Evolutionary conservation across 2,797 vertebrate species (phyloP), one percentile per base, ranked within the genome.

Genomic region (Coregonus sp.): DNA sequence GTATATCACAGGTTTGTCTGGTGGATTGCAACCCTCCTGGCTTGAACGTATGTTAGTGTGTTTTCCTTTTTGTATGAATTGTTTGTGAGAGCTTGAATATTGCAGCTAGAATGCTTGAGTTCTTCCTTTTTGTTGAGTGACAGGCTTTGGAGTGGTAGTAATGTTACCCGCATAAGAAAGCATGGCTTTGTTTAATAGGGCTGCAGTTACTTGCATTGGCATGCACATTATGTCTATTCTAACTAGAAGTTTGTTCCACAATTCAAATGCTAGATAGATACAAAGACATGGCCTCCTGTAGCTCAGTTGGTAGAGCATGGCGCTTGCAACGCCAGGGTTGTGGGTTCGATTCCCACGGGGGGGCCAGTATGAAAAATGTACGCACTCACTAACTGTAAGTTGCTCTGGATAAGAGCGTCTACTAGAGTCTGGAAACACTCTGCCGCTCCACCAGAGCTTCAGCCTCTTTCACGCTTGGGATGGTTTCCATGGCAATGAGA

Each of bases 31-130:
- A n/a, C 80, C 76, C 74, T 77, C 20, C 76, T 20, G 77, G 75
- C 77, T 80, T 85, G 82, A 90, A 89, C 90, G 86, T 86, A 86
- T 84, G 78, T 82, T 69, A 65, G 61, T 80, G 70, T 81, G 67
- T 72, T 85, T 81, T 29, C 72, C n/a, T 63, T 77, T 76, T 54
- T 25, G 67, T 84, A 70, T 40, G 61, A 54, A 52, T 47, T 29
- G 40, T 73, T 61, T 63, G 63, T 31, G 63, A 20, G 0, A 11
- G 59, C n/a, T 70, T 77, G 40, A 77, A 16, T 67, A 75, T 75
- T 77, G n/a, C 51, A 47, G 7, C 7, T 75, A 12, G 67, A 74
- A 15, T 77, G 29, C 0, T 75, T 72, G 51, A 56, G 25, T 5
- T 29, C 1, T 16, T 29, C 3, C 59, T 47, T 61, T 20, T 15